Percentiles rank a stretch among this genome's conserved stretches.
phyloP scores from a whole-genome alignment of 2,113 vertebrate genomes.

The Aythya baeri region DNA sequence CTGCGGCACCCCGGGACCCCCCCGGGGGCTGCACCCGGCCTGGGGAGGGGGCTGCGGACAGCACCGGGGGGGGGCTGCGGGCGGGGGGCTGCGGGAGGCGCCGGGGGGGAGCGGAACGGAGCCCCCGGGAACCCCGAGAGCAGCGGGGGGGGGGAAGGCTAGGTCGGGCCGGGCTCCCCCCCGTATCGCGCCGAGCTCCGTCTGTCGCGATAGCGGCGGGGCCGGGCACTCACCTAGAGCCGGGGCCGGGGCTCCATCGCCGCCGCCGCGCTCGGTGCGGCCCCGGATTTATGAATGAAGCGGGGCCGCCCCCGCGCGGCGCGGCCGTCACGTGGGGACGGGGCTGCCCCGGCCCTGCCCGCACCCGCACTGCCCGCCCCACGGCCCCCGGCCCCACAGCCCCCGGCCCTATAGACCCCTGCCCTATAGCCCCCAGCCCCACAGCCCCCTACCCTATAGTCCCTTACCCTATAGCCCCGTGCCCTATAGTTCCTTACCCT shows the following conservation, averaged over 20 bases:
- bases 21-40: no score
- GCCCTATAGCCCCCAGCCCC: no score
- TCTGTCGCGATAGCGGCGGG: neutral
- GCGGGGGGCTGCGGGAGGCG: neutral
- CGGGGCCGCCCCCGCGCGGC: constrained; percentile 58
- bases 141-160: no score
- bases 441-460: no score
- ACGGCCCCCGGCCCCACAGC: neutral
- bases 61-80: neutral
- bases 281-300: constrained; percentile 65
- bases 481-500: no score
- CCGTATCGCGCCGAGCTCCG: neutral
- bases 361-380: neutral
- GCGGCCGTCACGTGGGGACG: constrained; percentile 47
- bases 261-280: constrained; percentile 45
- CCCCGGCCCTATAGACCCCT: no score
- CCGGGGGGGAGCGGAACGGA: neutral
- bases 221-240: constrained; percentile 31
- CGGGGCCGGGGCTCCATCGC: constrained; percentile 51
- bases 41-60: neutral
- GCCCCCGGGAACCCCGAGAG: neutral
- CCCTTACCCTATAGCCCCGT: no score
- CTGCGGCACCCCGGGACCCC: no score
- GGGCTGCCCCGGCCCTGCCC: constrained; percentile 10
- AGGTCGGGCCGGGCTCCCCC: neutral